Conservation (phyloP, 1,140 invertebrate species). For the Pseudomyrmex sp. region DNA sequence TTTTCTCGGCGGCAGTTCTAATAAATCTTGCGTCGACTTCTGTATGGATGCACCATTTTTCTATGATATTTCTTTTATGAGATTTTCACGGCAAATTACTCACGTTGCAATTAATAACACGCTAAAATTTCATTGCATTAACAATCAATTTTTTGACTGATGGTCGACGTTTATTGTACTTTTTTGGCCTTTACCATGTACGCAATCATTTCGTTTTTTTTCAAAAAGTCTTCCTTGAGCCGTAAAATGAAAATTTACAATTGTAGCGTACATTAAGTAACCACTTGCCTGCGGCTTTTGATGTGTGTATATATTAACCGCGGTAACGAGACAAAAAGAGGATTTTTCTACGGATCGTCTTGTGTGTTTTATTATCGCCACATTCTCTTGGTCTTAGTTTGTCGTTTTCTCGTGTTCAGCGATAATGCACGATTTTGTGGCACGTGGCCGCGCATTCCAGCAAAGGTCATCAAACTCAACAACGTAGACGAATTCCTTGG, state of each 20-base stretch:
- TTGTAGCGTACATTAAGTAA: slow-evolving; percentile 11
- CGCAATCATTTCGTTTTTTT: neutral
- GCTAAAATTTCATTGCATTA: neutral
- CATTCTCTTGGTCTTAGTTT: slow-evolving; percentile 16
- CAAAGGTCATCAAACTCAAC: slow-evolving; percentile 54
- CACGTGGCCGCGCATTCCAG: slow-evolving; percentile 42
- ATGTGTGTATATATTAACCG: neutral
- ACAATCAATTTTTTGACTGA: slow-evolving; percentile 22
- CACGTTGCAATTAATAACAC: neutral
- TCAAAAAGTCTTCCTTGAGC: slow-evolving; percentile 13
- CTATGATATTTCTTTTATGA: neutral
- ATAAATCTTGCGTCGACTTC: slow-evolving; percentile 15
- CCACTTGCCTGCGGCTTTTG: neutral
- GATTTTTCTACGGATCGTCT: neutral
- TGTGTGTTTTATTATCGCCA: slow-evolving; percentile 29
- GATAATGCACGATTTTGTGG: slow-evolving; percentile 59
- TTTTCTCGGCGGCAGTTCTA: neutral
- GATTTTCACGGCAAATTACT: slow-evolving; percentile 16
- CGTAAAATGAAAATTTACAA: slow-evolving; percentile 51
- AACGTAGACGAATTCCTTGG: slow-evolving; percentile 9
- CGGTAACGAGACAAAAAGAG: slow-evolving; percentile 36
- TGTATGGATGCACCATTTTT: neutral
- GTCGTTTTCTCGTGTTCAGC: slow-evolving; percentile 35
- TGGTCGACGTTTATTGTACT: slow-evolving; percentile 23
- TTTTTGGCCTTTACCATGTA: neutral